Evolutionary conservation across 2,113 vertebrate species (phyloP).

Genomic region (Speoplatyrhinus poulsoni): DNA sequence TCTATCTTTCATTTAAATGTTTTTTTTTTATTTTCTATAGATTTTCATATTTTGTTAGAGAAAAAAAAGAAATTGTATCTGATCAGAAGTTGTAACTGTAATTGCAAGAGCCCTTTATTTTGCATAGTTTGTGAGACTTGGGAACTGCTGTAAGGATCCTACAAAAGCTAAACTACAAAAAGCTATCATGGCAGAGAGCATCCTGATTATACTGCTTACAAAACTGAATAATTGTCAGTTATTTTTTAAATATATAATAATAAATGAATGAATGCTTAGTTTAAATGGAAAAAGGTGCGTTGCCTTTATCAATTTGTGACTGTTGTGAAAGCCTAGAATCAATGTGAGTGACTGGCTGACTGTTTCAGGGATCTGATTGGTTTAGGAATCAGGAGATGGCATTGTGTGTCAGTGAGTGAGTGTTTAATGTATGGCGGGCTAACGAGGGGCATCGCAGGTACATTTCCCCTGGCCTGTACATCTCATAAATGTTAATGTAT

Average conservation of each 20-base stretch:
- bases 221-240: slow-evolving; percentile 71
- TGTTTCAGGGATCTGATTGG: slow-evolving; percentile 60
- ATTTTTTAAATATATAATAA: slow-evolving; percentile 65
- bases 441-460: slow-evolving; percentile 27
- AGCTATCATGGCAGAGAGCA: slow-evolving; percentile 50
- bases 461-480: slow-evolving; percentile 47
- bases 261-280: slow-evolving; percentile 75
- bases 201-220: slow-evolving; percentile 54
- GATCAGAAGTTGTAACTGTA: slow-evolving; percentile 71
- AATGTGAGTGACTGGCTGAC: slow-evolving; percentile 70
- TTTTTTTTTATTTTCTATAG: slow-evolving; percentile 78
- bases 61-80: slow-evolving; percentile 60
- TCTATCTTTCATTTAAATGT: slow-evolving; percentile 79
- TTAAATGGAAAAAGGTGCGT: slow-evolving; percentile 70
- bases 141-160: slow-evolving; percentile 62
- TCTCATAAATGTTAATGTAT: slow-evolving; percentile 63
- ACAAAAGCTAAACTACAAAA: slow-evolving; percentile 20
- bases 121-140: slow-evolving; percentile 65
- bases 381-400: slow-evolving; percentile 27
- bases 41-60: slow-evolving; percentile 78
- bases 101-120: slow-evolving; percentile 76
- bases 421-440: slow-evolving; percentile 37
- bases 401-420: slow-evolving; percentile 45
- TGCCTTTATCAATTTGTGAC: slow-evolving; percentile 75
- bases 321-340: slow-evolving; percentile 66